A percentile compares a stretch with the other conserved stretches of the same genome.
These are phyloP conservation scores for Amiota communis DNA, from an alignment of 2,888 invertebrate genomes.

Conservation along the genomic window DNA sequence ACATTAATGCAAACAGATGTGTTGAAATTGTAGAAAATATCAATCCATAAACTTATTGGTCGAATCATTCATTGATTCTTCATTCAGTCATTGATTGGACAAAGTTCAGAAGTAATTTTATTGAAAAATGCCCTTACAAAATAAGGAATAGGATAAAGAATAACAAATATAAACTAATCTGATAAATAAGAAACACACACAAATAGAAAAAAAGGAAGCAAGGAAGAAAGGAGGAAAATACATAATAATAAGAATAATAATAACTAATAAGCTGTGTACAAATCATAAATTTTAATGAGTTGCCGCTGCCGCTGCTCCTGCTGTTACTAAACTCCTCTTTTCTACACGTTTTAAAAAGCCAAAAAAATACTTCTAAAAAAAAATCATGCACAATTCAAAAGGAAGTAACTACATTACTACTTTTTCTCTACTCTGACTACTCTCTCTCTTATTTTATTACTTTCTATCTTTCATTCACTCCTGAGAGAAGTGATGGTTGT, in stretches of 20 bases:
- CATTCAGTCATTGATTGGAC: neutral
- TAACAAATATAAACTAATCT: constrained; percentile 16
- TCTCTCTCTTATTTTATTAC: no score
- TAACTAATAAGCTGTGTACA: constrained; percentile 60
- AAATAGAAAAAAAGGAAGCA: neutral
- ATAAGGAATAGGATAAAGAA: neutral
- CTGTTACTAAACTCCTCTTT: neutral
- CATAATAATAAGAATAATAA: constrained; percentile 46
- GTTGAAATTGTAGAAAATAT: neutral
- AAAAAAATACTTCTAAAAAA: neutral
- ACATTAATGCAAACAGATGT: constrained; percentile 7
- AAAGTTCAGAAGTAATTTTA: neutral
- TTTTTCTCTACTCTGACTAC: no score
- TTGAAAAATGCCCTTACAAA: no score
- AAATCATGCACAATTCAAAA: neutral
- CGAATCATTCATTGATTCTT: neutral
- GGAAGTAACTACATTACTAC: no score
- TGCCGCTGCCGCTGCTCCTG: constrained; percentile 20
- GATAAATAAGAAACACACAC: constrained; percentile 28
- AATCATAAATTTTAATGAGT: constrained; percentile 66
- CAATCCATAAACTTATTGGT: neutral
- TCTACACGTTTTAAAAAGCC: neutral
- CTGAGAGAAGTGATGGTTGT: neutral
- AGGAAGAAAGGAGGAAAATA: constrained; percentile 31
- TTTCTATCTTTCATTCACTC: no score